Evolutionary conservation across 2,113 vertebrate species (phyloP).

Genomic region (Pipra filicauda): DNA sequence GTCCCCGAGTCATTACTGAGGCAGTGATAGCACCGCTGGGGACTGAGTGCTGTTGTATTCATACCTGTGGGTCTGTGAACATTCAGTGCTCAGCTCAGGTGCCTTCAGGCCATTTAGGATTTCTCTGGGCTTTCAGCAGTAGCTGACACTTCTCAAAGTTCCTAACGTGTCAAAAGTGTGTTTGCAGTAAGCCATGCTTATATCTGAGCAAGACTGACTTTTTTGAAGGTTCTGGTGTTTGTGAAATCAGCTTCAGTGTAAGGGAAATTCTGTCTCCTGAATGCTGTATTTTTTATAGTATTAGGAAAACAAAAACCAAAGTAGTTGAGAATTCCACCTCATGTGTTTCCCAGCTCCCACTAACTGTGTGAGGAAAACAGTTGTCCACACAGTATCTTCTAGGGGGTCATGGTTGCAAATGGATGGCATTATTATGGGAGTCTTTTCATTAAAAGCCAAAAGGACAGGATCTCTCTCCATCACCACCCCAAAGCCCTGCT

Average conservation of each 20-base stretch:
- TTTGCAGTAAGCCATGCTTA: background rate
- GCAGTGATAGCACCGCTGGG: fast-evolving
- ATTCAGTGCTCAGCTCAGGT: background rate
- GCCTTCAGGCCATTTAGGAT: background rate
- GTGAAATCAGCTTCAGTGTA: background rate
- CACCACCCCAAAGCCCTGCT: background rate
- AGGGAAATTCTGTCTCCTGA: background rate
- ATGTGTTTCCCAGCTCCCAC: slow-evolving; percentile 19
- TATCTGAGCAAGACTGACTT: background rate
- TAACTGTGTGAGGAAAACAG: background rate
- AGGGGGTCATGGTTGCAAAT: slow-evolving; percentile 44
- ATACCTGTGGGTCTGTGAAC: fast-evolving
- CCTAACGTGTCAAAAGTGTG: background rate
- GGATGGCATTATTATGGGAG: slow-evolving; percentile 23
- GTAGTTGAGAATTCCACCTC: slow-evolving; percentile 21
- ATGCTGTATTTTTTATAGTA: background rate
- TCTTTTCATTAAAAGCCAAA: slow-evolving; percentile 61
- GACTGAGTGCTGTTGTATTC: background rate
- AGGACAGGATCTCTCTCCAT: slow-evolving; percentile 19
- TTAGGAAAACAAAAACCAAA: slow-evolving; percentile 13
- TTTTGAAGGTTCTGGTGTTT: background rate
- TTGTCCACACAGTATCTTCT: slow-evolving; percentile 26
- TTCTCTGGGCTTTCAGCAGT: background rate
- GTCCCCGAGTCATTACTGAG: background rate
- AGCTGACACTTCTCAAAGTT: background rate